Conservation (phyloP, 2,797 vertebrate species). For the Zenarchopterus dispar region DNA sequence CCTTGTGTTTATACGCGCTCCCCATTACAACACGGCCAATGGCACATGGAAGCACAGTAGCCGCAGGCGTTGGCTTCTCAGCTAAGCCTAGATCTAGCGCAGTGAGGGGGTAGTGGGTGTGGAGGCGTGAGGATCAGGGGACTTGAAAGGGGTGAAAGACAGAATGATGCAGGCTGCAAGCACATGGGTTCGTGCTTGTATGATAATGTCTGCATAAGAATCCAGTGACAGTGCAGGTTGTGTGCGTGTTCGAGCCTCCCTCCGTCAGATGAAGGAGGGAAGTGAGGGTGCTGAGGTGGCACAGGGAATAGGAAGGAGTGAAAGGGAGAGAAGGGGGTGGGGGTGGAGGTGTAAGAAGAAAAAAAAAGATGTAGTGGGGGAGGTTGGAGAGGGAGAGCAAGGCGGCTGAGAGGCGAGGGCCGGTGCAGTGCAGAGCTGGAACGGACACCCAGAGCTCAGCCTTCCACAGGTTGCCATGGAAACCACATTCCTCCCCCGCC, state of each 20-base stretch:
- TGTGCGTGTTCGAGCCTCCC: constrained; percentile 39
- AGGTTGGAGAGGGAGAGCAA: constrained; percentile 71
- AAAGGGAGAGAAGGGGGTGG: constrained; percentile 21
- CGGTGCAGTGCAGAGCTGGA: constrained; percentile 87
- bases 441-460: constrained; percentile 87
- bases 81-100: constrained; percentile 76
- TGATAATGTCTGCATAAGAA: constrained; percentile 63
- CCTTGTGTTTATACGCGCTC: constrained; percentile 70
- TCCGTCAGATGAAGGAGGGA: constrained; percentile 63
- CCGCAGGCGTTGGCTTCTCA: constrained; percentile 77
- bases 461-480: constrained; percentile 86
- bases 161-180: constrained; percentile 51
- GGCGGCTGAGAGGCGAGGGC: constrained; percentile 77
- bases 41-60: constrained; percentile 77
- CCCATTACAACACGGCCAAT: constrained; percentile 73
- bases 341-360: constrained; percentile 33
- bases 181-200: constrained; percentile 50
- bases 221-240: constrained; percentile 57
- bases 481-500: constrained; percentile 89
- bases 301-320: constrained; percentile 40
- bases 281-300: constrained; percentile 51
- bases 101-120: constrained; percentile 42
- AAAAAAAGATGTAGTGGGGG: constrained; percentile 60
- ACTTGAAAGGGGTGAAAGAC: constrained; percentile 29
- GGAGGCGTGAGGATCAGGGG: constrained; percentile 48